These are phyloP conservation scores for Laterallus jamaicensis DNA, from an alignment of 2,113 vertebrate species.

Conservation along the genomic window DNA sequence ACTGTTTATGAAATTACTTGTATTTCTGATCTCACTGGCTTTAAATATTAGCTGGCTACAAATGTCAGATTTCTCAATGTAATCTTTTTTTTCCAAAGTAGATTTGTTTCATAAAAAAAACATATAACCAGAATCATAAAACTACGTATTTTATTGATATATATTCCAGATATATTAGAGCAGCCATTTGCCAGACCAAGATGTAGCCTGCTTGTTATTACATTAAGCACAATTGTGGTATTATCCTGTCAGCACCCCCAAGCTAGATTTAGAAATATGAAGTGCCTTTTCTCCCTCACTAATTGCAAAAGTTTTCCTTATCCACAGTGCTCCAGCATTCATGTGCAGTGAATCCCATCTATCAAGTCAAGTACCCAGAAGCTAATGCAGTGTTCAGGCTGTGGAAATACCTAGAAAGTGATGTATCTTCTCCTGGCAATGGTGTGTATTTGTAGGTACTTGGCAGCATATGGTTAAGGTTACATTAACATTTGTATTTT, in stretches of 20 bases:
- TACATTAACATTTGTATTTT: background rate
- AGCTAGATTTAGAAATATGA: background rate
- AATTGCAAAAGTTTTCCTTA: slow-evolving; percentile 83
- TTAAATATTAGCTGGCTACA: background rate
- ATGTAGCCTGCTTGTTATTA: background rate
- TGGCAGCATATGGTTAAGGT: background rate
- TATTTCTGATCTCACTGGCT: background rate
- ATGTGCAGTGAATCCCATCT: slow-evolving; percentile 53
- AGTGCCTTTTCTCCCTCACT: slow-evolving; percentile 29
- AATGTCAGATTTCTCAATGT: background rate
- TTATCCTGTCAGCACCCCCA: background rate
- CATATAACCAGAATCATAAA: background rate
- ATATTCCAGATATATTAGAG: background rate
- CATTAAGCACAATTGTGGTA: background rate
- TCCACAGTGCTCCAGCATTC: slow-evolving; percentile 67
- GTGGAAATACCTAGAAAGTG: slow-evolving; percentile 60
- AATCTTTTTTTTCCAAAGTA: background rate
- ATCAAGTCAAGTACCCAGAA: slow-evolving; percentile 69
- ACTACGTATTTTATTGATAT: background rate
- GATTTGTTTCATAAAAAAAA: background rate
- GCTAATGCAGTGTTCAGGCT: slow-evolving; percentile 79
- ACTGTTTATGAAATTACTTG: background rate
- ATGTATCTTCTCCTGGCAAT: background rate
- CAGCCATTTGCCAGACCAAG: background rate
- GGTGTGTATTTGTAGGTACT: background rate